Conservation (phyloP, 2,888 invertebrate species). For the Aphidius colemani region DNA sequence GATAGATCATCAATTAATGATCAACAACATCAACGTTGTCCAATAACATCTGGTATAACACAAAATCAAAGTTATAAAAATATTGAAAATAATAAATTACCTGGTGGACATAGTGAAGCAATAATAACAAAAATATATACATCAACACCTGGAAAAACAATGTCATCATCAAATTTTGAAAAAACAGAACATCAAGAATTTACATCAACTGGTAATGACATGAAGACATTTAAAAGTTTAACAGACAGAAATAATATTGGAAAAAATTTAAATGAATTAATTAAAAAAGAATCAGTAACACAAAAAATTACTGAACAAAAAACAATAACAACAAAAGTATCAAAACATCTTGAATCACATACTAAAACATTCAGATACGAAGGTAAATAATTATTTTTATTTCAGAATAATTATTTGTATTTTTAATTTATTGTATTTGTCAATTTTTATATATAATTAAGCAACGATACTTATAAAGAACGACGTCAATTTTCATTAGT, state of each 20-base stretch:
- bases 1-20: conserved; percentile 31
- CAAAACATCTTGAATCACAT: conserved; percentile 65
- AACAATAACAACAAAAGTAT: conserved; percentile 70
- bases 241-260: conserved; percentile 66
- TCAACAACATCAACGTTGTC: conserved; percentile 21
- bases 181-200: conserved; percentile 63
- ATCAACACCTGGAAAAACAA: conserved; percentile 64
- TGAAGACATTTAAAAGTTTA: conserved; percentile 50
- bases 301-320: conserved; percentile 73
- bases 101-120: conserved; percentile 65
- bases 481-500: not conserved
- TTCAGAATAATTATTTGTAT: conserved; percentile 6
- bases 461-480: not conserved
- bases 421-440: not conserved
- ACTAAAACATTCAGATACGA: conserved; percentile 61
- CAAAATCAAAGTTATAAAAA: conserved; percentile 46
- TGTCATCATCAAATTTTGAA: conserved; percentile 62
- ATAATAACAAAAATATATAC: conserved; percentile 66
- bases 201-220: conserved; percentile 63
- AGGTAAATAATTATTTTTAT: conserved; percentile 19
- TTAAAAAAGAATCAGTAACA: conserved; percentile 69
- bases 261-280: too few species aligned
- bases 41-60: not conserved
- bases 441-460: not conserved
- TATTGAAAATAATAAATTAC: conserved; percentile 63